Evolutionary conservation across 1,140 invertebrate genomes (phyloP), one percentile per base, ranked within the genome.

Genomic region (Phymorhynchus buccinoides): DNA sequence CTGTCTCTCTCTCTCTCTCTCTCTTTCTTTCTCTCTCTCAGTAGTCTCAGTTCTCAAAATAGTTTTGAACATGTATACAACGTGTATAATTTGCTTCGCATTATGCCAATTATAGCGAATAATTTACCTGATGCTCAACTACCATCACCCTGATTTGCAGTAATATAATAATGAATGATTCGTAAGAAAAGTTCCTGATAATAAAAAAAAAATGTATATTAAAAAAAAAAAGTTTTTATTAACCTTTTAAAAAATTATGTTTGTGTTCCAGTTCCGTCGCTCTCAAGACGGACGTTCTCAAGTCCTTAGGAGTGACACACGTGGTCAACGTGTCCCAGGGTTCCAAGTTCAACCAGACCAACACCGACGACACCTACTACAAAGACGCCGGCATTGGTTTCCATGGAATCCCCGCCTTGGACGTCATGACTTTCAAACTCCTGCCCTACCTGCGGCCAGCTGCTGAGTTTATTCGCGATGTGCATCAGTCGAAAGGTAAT

Each of bases 401-500:
- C 92, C 94, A 97, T 91, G 97, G 97, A 39, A 95, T 98, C 87
- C 95, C 95, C 73, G 95, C 97, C 84, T 94, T 96, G 87, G 97
- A 98, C 94, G 94, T 96, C 66, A 95, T 95, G 41, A 95, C 95
- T 42, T 96, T 95, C 84, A 95, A 97, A 90, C 96, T 98, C 90
- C 95, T 95, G 37, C 95, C 95, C 89, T 96, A 97, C 91, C 97
- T 98, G 93, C 94, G 96, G 87, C 95, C 95, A 88, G 96, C 96
- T 68, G 95, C 96, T 68, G 95, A 96, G 84, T 98, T 97, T 91
- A 97, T 98, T 83, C 95, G 97, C 84, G 95, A 96, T 83, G 96
- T 95, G 62, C 90, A 97, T 66, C 94, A 93, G 84, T 94, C 78
- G 22, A 87, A 87, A 66, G 93, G 92, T 91, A 41, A 42, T 77